Percentiles rank a stretch among this genome's conserved stretches.
Conservation (phyloP, 2,888 invertebrate species). For the Arrhopalites spinosus region DNA sequence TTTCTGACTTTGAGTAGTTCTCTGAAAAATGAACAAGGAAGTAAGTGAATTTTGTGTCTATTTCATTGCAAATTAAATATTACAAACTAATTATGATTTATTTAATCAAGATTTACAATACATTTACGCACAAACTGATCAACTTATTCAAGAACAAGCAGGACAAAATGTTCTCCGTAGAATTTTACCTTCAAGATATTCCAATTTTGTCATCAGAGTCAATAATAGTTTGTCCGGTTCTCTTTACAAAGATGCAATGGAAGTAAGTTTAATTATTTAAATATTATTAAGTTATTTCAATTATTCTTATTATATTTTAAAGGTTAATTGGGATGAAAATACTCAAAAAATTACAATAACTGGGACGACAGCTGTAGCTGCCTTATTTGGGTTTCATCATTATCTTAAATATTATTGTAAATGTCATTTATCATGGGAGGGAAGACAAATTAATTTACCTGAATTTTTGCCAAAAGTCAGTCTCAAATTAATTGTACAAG, state of each 20-base stretch:
- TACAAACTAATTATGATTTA: too few relatives aligned
- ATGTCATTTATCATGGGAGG: constrained; percentile 86
- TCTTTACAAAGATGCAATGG: constrained; percentile 64
- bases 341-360: constrained; percentile 59
- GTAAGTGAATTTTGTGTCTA: too few relatives aligned
- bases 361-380: constrained; percentile 78
- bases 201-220: constrained; percentile 62
- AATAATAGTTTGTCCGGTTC: constrained; percentile 59
- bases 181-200: constrained; percentile 59
- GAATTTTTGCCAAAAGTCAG: constrained; percentile 67
- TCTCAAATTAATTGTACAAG: constrained; percentile 67
- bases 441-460: constrained; percentile 68
- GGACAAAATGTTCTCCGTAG: constrained; percentile 61
- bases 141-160: constrained; percentile 58
- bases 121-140: constrained; percentile 33
- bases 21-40: too few relatives aligned
- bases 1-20: too few relatives aligned
- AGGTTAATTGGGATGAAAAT: constrained; percentile 14
- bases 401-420: constrained; percentile 82
- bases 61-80: too few relatives aligned
- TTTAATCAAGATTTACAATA: constrained; percentile 39
- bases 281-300: too few relatives aligned
- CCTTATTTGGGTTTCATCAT: constrained; percentile 82
- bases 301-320: too few relatives aligned
- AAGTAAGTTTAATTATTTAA: constrained; percentile 61